Percentiles rank a stretch among this genome's conserved stretches.
These are phyloP conservation scores for Lithobates pipiens DNA, from an alignment of 2,797 vertebrate genomes.

Conservation along the genomic window DNA sequence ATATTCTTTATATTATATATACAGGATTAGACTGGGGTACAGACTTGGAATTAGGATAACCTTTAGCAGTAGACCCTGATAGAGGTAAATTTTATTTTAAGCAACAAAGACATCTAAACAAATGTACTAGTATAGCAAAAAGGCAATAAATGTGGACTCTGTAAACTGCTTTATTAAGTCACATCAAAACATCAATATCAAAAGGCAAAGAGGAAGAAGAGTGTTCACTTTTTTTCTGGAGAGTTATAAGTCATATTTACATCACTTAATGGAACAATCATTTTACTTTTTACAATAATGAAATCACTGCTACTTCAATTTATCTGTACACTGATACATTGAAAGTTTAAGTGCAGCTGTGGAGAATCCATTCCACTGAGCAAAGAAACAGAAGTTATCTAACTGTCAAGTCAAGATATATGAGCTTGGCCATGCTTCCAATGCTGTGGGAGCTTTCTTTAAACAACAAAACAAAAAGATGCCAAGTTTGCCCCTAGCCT, in stretches of 20 bases:
- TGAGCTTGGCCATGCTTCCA: slow-evolving; percentile 55
- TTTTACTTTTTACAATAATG: slow-evolving; percentile 11
- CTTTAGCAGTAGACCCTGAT: too few relatives aligned
- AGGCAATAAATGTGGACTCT: too few relatives aligned
- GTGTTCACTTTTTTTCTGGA: not conserved
- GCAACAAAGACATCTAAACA: too few relatives aligned
- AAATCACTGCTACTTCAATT: slow-evolving; percentile 13
- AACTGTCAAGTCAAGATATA: slow-evolving; percentile 56
- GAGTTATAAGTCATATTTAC: not conserved
- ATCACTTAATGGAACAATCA: not conserved
- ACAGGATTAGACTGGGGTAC: too few relatives aligned
- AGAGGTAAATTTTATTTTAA: too few relatives aligned
- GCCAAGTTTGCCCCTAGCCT: slow-evolving; percentile 56
- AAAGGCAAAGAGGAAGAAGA: too few relatives aligned
- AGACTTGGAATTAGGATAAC: too few relatives aligned
- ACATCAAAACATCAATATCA: too few relatives aligned
- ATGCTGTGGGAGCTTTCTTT: slow-evolving; percentile 58
- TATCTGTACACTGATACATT: slow-evolving; percentile 17
- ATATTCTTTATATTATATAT: too few relatives aligned
- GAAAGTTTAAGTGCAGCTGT: slow-evolving; percentile 43
- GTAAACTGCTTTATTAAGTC: too few relatives aligned
- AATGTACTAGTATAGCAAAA: too few relatives aligned
- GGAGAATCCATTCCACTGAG: slow-evolving; percentile 51
- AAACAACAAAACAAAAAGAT: slow-evolving; percentile 54
- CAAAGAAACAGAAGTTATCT: slow-evolving; percentile 52